Conservation (phyloP, 2,888 invertebrate species). For the Eudemis profundana region DNA sequence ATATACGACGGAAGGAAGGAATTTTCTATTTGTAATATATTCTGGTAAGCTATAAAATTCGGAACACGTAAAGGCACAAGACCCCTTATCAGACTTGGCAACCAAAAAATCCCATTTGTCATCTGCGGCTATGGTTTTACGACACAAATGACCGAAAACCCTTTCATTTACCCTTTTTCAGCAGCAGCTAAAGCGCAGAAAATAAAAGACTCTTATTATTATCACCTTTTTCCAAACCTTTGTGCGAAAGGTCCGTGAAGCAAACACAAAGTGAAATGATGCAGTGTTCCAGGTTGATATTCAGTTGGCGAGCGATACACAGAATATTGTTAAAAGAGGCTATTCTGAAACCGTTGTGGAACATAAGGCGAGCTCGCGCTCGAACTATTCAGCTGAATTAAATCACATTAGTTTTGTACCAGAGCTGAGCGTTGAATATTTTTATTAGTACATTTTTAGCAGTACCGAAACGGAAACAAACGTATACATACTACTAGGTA, state of each 20-base stretch:
- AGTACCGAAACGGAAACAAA: too few relatives aligned
- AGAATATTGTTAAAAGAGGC: slow-evolving; percentile 21
- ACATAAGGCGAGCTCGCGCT: slow-evolving; percentile 1
- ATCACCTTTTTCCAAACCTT: slow-evolving; percentile 34
- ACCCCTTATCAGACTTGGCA: slow-evolving; percentile 44
- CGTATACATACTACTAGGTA: too few relatives aligned
- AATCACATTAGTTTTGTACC: slow-evolving; percentile 13
- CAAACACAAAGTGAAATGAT: slow-evolving; percentile 32
- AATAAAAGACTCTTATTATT: slow-evolving; percentile 41
- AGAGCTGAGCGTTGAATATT: not conserved
- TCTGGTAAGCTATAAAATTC: slow-evolving; percentile 32
- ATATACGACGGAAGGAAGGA: not conserved
- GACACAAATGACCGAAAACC: slow-evolving; percentile 44
- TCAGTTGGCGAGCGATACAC: slow-evolving; percentile 27
- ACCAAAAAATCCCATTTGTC: slow-evolving; percentile 45
- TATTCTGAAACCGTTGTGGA: slow-evolving; percentile 15
- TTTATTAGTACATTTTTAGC: not conserved
- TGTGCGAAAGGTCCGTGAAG: slow-evolving; percentile 25
- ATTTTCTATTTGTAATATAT: slow-evolving; percentile 32
- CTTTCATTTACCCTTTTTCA: slow-evolving; percentile 41
- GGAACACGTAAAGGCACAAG: slow-evolving; percentile 37
- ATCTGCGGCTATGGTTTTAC: slow-evolving; percentile 44
- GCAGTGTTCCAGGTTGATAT: slow-evolving; percentile 33
- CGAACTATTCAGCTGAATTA: slow-evolving; percentile 27
- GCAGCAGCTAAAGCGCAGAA: slow-evolving; percentile 30